Base-by-base conservation (phyloP, 2,888 invertebrate genomes). In the Leptopterna dolabrata region DNA sequence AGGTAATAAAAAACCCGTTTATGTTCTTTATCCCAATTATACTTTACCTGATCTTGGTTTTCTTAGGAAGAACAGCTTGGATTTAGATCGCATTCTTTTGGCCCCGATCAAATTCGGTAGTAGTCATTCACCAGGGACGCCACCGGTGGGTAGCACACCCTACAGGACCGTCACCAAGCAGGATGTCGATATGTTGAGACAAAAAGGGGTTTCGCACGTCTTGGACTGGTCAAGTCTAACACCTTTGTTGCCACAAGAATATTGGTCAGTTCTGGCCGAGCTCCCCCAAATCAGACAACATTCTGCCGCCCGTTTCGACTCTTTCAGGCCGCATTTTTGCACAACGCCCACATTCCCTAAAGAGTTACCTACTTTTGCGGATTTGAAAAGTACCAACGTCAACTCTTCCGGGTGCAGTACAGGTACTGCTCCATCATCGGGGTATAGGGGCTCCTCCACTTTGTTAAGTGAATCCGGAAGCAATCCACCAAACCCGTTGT, bases 161-260 rank as follows among this genome's bases (percentile, higher is more conserved):
- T 83, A 87, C 24, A 55, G 95, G 89, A 96, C 96, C 0, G 95
- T 96, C 91, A 96, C 96, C 73, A 96, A 95, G 91, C 96, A 95
- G 90, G 97, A 97, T 91, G 94, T 97, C 82, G 97, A 97, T 92
- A 94, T 95, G 88, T 92, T 97, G 55, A 95, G 95, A 91, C 95
- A 95, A 91, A 95, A 95, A 92, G 96, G 96, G 85, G 27, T 87
- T 51, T 86, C 82, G 14, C 97, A 98, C 91, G 95, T 98, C 11
- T 95, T 95, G 91, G 98, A 98, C 92, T 98, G 98, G 98, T 97
- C 97, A 90, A 98, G 97, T 0, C 93, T 98, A 83, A 97, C 96
- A 90, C 95, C 98, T 90, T 93, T 98, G 80, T 92, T 98, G 89
- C 98, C 98, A 3, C 93, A 94, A 89, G 97, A 98, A 92, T 97